Evolutionary conservation across 2,113 vertebrate species (phyloP).

Genomic region (Podarcis muralis): DNA sequence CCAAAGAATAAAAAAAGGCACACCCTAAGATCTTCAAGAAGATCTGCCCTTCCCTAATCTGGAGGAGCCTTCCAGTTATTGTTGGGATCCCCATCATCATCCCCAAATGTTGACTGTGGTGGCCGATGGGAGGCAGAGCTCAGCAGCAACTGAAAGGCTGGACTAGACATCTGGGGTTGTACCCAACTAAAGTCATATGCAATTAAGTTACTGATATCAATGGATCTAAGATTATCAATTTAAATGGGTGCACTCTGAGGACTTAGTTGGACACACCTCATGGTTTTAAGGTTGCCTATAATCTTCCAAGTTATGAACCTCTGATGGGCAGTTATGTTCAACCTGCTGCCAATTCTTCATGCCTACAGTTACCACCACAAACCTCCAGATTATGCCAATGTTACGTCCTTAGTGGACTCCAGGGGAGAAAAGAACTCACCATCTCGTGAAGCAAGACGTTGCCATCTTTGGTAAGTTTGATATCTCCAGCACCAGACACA

Average conservation of each 20-base stretch:
- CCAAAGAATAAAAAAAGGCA: neutral
- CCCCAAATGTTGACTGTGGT: neutral
- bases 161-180: neutral
- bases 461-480: conserved; percentile 98
- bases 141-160: neutral
- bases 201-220: no score
- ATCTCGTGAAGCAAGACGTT: conserved; percentile 97
- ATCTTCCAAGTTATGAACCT: neutral
- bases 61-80: neutral
- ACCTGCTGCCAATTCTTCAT: neutral
- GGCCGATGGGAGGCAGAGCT: no score
- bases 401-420: neutral
- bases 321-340: neutral
- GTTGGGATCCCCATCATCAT: neutral
- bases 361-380: neutral
- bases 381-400: no score
- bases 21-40: no score
- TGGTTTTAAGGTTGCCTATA: neutral
- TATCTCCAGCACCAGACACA: conserved; percentile 95
- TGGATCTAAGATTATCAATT: no score
- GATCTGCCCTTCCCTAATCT: no score
- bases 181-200: no score
- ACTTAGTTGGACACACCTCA: no score
- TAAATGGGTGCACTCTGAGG: no score
- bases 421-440: conserved; percentile 76